A percentile compares a stretch with the other conserved stretches of the same genome.
Conservation (phyloP, 2,888 invertebrate species). For the Dioctria linearis region DNA sequence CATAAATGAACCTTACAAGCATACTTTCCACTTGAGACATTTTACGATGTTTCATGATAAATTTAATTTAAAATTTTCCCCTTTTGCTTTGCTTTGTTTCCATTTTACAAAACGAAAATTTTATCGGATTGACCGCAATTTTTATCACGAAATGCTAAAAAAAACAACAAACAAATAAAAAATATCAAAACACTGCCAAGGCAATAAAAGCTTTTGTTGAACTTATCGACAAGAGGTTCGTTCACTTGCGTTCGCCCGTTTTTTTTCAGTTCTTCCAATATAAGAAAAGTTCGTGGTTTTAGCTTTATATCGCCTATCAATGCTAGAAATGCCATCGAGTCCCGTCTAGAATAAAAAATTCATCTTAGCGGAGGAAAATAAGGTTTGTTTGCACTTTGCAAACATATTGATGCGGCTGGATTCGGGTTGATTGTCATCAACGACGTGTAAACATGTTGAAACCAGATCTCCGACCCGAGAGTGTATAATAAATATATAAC, state of each 20-base stretch:
- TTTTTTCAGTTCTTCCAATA: not conserved
- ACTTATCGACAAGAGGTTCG: not conserved
- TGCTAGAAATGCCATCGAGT: too few species aligned
- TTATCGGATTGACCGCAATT: conserved; percentile 40
- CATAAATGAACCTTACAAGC: too few species aligned
- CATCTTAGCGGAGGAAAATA: not conserved
- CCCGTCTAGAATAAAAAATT: not conserved
- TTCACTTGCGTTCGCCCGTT: not conserved
- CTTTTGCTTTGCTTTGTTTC: conserved; percentile 2
- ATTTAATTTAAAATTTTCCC: conserved; percentile 18
- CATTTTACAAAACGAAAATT: conserved; percentile 1
- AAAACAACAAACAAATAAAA: too few species aligned
- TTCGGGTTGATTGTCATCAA: conserved; percentile 21
- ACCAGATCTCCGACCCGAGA: too few species aligned
- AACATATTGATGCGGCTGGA: conserved; percentile 36
- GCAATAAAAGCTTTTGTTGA: not conserved
- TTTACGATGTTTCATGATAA: conserved; percentile 21
- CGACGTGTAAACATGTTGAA: conserved; percentile 15
- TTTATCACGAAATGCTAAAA: not conserved
- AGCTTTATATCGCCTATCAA: not conserved
- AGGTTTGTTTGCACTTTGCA: conserved; percentile 30
- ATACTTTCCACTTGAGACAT: not conserved
- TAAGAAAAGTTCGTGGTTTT: not conserved
- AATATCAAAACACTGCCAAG: too few species aligned
- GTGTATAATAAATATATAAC: too few species aligned